Base-by-base conservation (phyloP, 2,113 vertebrate species). In the Mobula hypostoma region DNA sequence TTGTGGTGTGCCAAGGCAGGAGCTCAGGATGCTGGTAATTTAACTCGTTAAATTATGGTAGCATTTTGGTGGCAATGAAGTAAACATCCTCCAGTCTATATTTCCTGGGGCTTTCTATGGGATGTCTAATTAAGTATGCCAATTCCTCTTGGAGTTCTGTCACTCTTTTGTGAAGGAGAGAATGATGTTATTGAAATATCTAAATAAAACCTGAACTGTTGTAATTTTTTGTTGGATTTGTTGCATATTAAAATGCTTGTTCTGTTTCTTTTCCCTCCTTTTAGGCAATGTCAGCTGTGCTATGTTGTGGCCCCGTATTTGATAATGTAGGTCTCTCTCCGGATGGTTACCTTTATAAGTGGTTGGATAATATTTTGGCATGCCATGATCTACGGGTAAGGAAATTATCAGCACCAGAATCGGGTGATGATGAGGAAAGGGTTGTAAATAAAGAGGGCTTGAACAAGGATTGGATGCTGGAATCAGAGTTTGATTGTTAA, bases 291-390 rank as follows among this genome's bases (percentile, higher is more conserved):
- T 99, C 99, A 2, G 98, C 99, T 29, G 99, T 99, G 94, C 96
- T 99, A 19, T 99, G 99, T 95, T 99, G 99, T 29, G 99, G 99
- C 27, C 98, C 99, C 0, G 98, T 99, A 14, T 99, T 99, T 95
- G 99, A 99, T 95, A 99, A 99, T 0, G 98, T 99, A 94, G 99
- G 99, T 68, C 98, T 99, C 94, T 99, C 99, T 21, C 98, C 98
- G 5, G 99, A 99, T 0, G 99, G 99, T 0, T 99, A 99, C 96
- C 98, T 99, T 5, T 99, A 99, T 96, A 99, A 99, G 95, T 99
- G 99, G 99, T 98, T 99, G n/a, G 99, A 99, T 96, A 99, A 99
- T 95, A 99, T 99, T 96, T 96, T 99, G 95, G 99, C 98, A 95
- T 99, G 99, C 95, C 99, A 99, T 94, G 99, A 99, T 96, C 95